Conservation (phyloP, 2,797 vertebrate genomes). For the Spondyliosoma cantharus region DNA sequence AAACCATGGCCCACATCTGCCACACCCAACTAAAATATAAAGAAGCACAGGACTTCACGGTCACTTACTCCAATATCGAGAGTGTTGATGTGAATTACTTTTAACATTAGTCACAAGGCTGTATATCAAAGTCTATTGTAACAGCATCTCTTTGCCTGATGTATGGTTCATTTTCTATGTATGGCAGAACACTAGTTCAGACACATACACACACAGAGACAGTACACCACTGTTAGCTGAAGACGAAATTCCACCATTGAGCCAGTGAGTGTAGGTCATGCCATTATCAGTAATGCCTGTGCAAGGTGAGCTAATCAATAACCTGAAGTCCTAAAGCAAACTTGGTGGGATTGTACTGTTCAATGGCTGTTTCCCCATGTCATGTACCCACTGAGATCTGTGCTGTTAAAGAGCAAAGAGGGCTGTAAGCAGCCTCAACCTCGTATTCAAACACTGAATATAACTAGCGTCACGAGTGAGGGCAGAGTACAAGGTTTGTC, state of each 20-base stretch:
- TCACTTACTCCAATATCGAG: not conserved
- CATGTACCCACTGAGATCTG: slow-evolving; percentile 8
- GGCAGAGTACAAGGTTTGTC: not conserved
- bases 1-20: not conserved
- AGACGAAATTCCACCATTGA: not conserved
- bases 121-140: not conserved
- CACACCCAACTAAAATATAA: not conserved
- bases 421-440: not conserved
- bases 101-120: not conserved
- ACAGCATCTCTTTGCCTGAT: not conserved
- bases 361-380: slow-evolving; percentile 12
- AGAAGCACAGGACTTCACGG: not conserved
- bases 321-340: slow-evolving; percentile 20
- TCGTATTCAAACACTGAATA: not conserved
- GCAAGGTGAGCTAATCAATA: slow-evolving; percentile 59
- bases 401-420: slow-evolving; percentile 16
- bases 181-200: not conserved
- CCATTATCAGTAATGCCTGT: slow-evolving; percentile 36
- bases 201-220: slow-evolving; percentile 4
- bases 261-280: slow-evolving; percentile 20
- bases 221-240: not conserved
- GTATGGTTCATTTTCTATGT: not conserved
- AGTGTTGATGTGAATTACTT: slow-evolving; percentile 4
- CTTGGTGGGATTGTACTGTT: slow-evolving; percentile 24
- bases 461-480: not conserved